Evolutionary conservation across 2,113 vertebrate species (phyloP), one percentile per base, ranked within the genome.

Genomic region (Cyphomyrus plagiostoma): DNA sequence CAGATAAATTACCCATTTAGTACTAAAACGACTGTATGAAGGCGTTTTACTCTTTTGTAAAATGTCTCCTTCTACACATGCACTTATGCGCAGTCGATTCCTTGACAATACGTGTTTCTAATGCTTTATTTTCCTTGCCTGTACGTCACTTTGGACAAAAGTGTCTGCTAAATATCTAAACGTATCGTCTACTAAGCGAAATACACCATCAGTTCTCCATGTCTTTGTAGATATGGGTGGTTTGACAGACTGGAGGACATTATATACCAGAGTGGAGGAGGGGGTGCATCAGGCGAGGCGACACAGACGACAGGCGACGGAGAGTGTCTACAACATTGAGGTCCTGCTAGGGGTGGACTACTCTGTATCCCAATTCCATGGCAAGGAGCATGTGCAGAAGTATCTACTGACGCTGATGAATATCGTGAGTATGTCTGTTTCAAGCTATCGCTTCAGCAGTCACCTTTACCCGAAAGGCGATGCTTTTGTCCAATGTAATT

Each of bases 371-470:
- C 96, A 97, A 10, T 99, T 99, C 94, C 98, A 99, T 0, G 98
- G 98, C 53, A 95, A 97, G 91, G 98, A 99, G 74, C 96, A 99
- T 0, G 97, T 99, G 89, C 98, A 99, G 96, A 98, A 98, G 90
- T 99, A 99, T 93, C 96, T 99, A 58, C 96, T 99, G 90, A 99
- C 98, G 0, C 94, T 99, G 91, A 98, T 99, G 97, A 99, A 99
- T 86, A 99, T 99, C n/a, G 98, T 99, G 94, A 96, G 98, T 97
- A 15, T 35, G 53, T 30, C 26, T 1, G 5, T 84, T 84, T 84
- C 19, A 19, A 3, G 48, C 70, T 4, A 56, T 17, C 42, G 30
- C 35, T 21, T 70, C 30, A 70, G 26, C 26, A 30, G n/a, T 11
- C 62, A 26, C n/a, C 9, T 26, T 26, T 26, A 26, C 23, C 62